A percentile compares a stretch with the other conserved stretches of the same genome.
Evolutionary conservation across 2,797 vertebrate species (phyloP).

Genomic region (Poeciliopsis gracilis): DNA sequence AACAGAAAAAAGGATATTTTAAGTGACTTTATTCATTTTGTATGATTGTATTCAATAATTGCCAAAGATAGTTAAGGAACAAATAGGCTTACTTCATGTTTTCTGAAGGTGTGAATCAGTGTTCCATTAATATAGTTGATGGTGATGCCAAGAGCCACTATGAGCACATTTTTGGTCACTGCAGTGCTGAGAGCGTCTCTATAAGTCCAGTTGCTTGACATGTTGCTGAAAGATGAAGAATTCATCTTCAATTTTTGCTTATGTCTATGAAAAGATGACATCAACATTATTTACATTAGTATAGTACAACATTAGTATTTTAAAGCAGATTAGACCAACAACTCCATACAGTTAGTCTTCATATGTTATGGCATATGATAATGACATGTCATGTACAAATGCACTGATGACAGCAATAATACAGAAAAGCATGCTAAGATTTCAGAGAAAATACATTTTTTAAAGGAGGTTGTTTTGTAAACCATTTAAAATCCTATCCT

Average conservation of each 20-base stretch:
- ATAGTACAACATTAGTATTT: neutral
- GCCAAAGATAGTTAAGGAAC: neutral
- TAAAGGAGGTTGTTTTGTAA: neutral
- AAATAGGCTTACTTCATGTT: conserved; percentile 49
- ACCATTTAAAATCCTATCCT: neutral
- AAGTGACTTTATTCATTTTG: neutral
- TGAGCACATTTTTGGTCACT: conserved; percentile 66
- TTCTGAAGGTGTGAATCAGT: conserved; percentile 68
- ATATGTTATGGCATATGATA: too few relatives aligned
- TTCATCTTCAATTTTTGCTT: conserved; percentile 33
- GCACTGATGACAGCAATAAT: too few relatives aligned
- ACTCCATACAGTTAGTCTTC: too few relatives aligned
- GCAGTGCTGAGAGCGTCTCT: conserved; percentile 38
- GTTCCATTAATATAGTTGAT: conserved; percentile 72
- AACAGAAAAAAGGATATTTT: neutral
- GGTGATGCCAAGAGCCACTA: conserved; percentile 59
- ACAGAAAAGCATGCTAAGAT: too few relatives aligned
- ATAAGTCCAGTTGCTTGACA: neutral
- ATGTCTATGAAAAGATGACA: neutral
- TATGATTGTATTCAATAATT: neutral
- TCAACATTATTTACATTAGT: neutral
- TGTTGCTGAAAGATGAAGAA: conserved; percentile 27
- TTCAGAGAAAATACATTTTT: neutral
- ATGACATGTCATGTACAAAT: too few relatives aligned
- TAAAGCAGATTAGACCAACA: too few relatives aligned